These are phyloP conservation scores for Machimus rusticus DNA, from an alignment of 2,888 invertebrate genomes.

Conservation along the genomic window DNA sequence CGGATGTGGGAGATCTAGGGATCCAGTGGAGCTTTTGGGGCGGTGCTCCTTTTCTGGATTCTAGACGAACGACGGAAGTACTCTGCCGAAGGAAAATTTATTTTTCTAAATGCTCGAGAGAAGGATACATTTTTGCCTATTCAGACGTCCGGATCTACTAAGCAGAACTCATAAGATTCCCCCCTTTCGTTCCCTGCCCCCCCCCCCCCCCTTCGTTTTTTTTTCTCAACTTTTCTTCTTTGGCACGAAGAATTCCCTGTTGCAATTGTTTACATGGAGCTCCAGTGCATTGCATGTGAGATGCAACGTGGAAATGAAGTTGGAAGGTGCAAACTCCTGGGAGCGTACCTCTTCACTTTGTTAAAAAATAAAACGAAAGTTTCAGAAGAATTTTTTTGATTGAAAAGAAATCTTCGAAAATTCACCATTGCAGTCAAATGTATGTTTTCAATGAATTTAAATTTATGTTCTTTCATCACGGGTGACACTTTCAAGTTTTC, in stretches of 20 bases:
- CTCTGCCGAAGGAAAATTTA: neutral
- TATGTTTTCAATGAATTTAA: neutral
- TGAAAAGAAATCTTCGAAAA: neutral
- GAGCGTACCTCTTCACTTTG: neutral
- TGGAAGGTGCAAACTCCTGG: neutral
- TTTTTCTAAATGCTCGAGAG: constrained; percentile 6
- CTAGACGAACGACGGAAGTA: neutral
- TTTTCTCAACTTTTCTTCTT: neutral
- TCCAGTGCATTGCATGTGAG: neutral
- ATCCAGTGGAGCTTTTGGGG: neutral
- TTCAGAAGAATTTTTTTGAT: neutral
- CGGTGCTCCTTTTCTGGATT: neutral
- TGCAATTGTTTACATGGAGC: constrained; percentile 2
- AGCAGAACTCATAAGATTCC: constrained; percentile 14
- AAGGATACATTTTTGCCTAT: constrained; percentile 14
- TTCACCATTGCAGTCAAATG: neutral
- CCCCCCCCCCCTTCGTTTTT: too few relatives aligned
- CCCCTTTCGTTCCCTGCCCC: neutral
- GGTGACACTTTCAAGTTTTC: neutral
- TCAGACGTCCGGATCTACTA: neutral
- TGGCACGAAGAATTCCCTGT: neutral
- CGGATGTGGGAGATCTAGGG: neutral
- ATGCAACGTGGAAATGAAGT: neutral
- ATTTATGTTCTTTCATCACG: neutral
- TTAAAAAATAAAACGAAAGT: neutral